Evolutionary conservation across 2,797 vertebrate species (phyloP).

Genomic region (Hozukius guyotensis): DNA sequence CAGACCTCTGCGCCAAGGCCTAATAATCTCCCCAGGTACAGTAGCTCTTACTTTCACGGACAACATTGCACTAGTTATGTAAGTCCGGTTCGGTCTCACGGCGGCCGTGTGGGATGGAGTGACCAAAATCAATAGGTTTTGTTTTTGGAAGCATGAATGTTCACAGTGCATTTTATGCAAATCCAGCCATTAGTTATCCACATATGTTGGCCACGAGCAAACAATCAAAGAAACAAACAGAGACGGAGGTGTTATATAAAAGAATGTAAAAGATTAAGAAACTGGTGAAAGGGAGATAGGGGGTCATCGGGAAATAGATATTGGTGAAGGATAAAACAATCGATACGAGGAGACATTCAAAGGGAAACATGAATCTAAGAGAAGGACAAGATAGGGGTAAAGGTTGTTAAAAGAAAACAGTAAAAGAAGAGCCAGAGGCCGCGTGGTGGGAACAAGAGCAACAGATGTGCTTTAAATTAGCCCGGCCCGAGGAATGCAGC

Average conservation of each 20-base stretch:
- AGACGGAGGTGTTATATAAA: background rate
- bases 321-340: constrained; percentile 14
- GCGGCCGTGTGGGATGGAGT: background rate
- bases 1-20: constrained; percentile 31
- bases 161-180: background rate
- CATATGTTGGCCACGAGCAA: background rate
- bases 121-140: background rate
- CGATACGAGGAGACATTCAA: constrained; percentile 14
- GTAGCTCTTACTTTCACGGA: constrained; percentile 22
- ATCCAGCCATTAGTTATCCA: constrained; percentile 8
- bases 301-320: background rate
- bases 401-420: background rate
- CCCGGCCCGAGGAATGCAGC: constrained; percentile 55
- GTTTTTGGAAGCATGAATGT: background rate
- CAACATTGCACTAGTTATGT: constrained; percentile 10
- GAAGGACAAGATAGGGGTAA: background rate
- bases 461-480: constrained; percentile 76
- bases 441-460: constrained; percentile 43
- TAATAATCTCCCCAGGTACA: constrained; percentile 64
- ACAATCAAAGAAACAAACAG: background rate
- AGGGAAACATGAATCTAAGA: constrained; percentile 1
- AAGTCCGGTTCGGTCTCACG: background rate
- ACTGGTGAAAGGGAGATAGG: background rate
- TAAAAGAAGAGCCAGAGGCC: constrained; percentile 18
- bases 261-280: background rate